phyloP scores from a whole-genome alignment of 1,140 invertebrate genomes.

The Colletes gigas region DNA sequence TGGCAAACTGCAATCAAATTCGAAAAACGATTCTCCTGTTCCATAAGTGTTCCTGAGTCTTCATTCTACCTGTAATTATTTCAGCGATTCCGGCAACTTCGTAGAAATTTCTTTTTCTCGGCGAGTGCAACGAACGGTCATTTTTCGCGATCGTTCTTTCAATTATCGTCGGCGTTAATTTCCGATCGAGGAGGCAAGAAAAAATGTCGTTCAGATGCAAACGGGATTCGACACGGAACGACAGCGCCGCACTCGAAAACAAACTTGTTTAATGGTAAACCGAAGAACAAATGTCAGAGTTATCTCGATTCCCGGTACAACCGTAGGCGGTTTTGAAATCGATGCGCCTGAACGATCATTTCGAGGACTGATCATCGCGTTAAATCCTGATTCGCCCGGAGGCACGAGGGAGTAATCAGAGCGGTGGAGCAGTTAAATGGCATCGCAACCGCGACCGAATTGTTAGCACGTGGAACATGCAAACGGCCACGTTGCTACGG shows the following conservation, averaged over 20 bases:
- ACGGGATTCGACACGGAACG: neutral
- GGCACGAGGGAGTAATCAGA: slow-evolving; percentile 73
- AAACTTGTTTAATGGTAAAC: slow-evolving; percentile 45
- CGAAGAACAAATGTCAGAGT: slow-evolving; percentile 41
- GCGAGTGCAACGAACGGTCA: too few species aligned
- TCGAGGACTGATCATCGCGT: slow-evolving; percentile 73
- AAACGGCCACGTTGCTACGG: slow-evolving; percentile 67
- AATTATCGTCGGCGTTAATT: too few species aligned
- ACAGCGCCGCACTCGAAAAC: neutral
- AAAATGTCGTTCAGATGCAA: too few species aligned
- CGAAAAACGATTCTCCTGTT: too few species aligned
- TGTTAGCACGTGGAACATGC: slow-evolving; percentile 75
- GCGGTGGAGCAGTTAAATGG: slow-evolving; percentile 75
- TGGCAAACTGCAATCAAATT: too few species aligned
- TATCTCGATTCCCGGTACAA: slow-evolving; percentile 46
- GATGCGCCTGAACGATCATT: slow-evolving; percentile 63
- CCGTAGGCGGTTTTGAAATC: slow-evolving; percentile 61
- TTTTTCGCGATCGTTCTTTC: too few species aligned
- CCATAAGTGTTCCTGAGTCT: too few species aligned
- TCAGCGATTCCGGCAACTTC: too few species aligned
- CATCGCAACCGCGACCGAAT: slow-evolving; percentile 76
- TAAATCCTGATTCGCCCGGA: slow-evolving; percentile 69
- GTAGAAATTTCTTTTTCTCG: too few species aligned
- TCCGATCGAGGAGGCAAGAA: too few species aligned
- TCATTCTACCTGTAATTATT: too few species aligned